Conservation (phyloP, 1,140 invertebrate genomes). For the Colletes gigas region DNA sequence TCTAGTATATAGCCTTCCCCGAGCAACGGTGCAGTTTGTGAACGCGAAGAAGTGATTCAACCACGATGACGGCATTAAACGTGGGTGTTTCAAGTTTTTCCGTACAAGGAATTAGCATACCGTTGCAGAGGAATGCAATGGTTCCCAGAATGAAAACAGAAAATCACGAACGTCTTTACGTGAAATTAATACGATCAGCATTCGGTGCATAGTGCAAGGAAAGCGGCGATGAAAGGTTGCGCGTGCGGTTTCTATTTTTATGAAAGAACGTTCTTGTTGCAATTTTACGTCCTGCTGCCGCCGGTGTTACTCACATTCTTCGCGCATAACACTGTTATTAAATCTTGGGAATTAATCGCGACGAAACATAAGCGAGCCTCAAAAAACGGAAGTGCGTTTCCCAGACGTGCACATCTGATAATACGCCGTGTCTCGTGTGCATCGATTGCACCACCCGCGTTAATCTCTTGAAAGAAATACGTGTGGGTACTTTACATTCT, state of each 20-base stretch:
- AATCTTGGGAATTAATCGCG: conserved; percentile 47
- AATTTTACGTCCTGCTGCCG: conserved; percentile 5
- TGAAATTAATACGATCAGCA: too few species aligned
- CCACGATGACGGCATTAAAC: too few species aligned
- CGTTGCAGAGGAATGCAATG: too few species aligned
- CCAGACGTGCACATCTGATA: conserved; percentile 14
- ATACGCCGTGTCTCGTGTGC: conserved; percentile 1
- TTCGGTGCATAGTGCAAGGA: too few species aligned
- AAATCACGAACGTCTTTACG: too few species aligned
- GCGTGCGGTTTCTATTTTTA: not conserved
- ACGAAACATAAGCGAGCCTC: conserved; percentile 9
- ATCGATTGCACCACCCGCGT: conserved; percentile 43
- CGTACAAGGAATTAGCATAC: too few species aligned
- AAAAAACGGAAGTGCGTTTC: conserved; percentile 27
- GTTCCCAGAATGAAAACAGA: too few species aligned
- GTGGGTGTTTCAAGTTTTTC: too few species aligned
- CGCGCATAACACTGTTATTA: conserved; percentile 9
- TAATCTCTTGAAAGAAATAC: conserved; percentile 29
- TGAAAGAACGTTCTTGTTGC: conserved; percentile 8
- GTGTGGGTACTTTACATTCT: conserved; percentile 39
- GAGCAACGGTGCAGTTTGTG: too few species aligned
- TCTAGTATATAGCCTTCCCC: too few species aligned
- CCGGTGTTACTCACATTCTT: not conserved
- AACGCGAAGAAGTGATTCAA: too few species aligned
- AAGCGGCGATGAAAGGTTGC: too few species aligned